Conservation (phyloP, 2,888 invertebrate species). For the Sclerodermus sp. region DNA sequence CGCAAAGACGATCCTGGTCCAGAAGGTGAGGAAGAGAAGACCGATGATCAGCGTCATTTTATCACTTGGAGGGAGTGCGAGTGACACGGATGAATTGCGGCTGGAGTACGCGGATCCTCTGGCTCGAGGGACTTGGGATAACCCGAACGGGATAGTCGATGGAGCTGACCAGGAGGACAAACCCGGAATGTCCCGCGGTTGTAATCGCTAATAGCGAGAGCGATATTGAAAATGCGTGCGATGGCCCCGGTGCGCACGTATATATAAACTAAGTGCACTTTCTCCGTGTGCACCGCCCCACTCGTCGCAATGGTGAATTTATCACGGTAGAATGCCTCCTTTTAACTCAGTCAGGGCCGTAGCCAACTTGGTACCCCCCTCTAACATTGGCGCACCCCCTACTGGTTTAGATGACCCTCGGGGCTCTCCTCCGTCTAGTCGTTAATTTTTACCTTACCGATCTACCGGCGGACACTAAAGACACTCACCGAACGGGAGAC, state of each 20-base stretch:
- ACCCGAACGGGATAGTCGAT: too few species aligned
- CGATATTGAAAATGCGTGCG: constrained; percentile 49
- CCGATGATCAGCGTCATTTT: constrained; percentile 26
- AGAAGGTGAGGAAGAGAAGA: constrained; percentile 18
- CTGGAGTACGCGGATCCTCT: too few species aligned
- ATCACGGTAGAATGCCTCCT: constrained; percentile 51
- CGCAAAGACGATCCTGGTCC: constrained; percentile 21
- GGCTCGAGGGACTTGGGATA: too few species aligned
- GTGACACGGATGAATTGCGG: too few species aligned
- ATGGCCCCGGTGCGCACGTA: constrained; percentile 42
- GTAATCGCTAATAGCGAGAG: constrained; percentile 38
- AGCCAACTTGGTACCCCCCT: constrained; percentile 26
- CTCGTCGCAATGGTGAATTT: constrained; percentile 42
- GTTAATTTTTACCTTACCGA: too few species aligned
- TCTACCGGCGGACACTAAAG: too few species aligned
- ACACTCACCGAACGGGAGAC: too few species aligned
- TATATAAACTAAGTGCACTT: constrained; percentile 56
- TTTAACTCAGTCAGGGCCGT: constrained; percentile 53
- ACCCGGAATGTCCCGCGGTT: background rate
- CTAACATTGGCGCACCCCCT: background rate
- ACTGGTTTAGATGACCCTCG: background rate
- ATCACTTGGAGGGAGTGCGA: background rate
- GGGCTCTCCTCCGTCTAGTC: too few species aligned
- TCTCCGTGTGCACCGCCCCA: constrained; percentile 46
- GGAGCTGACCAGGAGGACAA: too few species aligned